A percentile compares a stretch with the other conserved stretches of the same genome.
These are phyloP conservation scores for Oncorhynchus mykiss DNA, from an alignment of 2,113 vertebrate genomes.

Conservation along the genomic window DNA sequence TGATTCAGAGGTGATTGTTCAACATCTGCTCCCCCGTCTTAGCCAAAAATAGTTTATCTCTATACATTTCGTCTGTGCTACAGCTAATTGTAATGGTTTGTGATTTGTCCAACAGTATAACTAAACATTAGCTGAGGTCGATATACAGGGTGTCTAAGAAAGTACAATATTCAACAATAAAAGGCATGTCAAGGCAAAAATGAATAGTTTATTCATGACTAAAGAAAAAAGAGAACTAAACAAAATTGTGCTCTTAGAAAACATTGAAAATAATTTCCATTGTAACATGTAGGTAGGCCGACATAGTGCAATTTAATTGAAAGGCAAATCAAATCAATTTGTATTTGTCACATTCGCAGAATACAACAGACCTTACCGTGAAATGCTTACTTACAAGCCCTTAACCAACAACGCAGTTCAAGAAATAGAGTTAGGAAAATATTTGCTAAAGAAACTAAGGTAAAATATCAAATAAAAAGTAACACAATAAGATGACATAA, in stretches of 20 bases:
- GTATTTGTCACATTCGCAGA: no score
- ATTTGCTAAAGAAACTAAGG: no score
- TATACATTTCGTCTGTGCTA: no score
- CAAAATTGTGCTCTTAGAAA: conserved; percentile 5
- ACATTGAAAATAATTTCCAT: conserved; percentile 2
- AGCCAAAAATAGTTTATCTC: not conserved
- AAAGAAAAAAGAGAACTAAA: not conserved
- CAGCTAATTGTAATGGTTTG: no score
- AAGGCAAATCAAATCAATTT: not conserved
- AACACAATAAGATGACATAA: no score
- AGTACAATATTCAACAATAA: not conserved
- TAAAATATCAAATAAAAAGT: no score
- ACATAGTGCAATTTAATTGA: conserved; percentile 35
- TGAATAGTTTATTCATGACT: conserved; percentile 21
- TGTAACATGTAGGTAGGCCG: conserved; percentile 23
- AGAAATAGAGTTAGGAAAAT: no score
- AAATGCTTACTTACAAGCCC: no score
- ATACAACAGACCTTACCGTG: no score
- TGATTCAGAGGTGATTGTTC: not conserved
- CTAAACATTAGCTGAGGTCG: not conserved
- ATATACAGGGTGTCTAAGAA: not conserved
- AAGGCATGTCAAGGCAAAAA: conserved; percentile 14
- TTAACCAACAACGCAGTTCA: no score
- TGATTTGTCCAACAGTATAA: not conserved
- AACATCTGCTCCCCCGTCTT: not conserved